Percentiles rank a stretch among this genome's conserved stretches.
Conservation (phyloP, 2,113 vertebrate species). For the Phaetusa simplex region DNA sequence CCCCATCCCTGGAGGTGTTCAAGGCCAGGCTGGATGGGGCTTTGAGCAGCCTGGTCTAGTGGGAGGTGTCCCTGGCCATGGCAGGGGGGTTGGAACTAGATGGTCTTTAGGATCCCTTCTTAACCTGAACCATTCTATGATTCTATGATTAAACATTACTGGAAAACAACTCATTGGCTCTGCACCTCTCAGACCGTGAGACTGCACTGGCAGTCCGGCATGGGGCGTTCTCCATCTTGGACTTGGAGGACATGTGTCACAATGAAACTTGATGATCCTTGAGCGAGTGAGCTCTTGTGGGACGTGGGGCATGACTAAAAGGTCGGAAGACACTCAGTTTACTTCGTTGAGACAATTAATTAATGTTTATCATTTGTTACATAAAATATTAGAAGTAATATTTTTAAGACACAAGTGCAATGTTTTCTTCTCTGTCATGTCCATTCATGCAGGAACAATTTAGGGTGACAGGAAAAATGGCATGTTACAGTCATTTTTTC, state of each 20-base stretch:
- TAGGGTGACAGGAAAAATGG: neutral
- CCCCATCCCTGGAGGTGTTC: too few relatives aligned
- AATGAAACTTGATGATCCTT: neutral
- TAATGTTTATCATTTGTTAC: neutral
- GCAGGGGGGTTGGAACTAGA: too few relatives aligned
- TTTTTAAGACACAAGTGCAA: neutral
- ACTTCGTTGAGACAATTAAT: neutral
- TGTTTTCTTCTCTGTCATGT: neutral
- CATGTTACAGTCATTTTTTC: neutral
- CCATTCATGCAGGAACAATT: neutral
- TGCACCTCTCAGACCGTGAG: neutral
- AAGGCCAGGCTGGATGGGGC: too few relatives aligned
- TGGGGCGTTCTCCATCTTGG: accelerated
- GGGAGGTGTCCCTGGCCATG: too few relatives aligned
- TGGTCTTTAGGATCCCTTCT: too few relatives aligned
- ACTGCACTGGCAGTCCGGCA: neutral
- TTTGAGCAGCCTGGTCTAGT: too few relatives aligned
- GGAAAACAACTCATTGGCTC: neutral
- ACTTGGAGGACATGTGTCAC: neutral
- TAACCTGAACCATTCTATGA: too few relatives aligned
- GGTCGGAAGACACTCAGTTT: neutral
- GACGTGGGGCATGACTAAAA: neutral
- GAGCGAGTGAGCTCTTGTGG: neutral
- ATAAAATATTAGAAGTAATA: neutral
- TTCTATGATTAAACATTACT: neutral